Evolutionary conservation across 2,113 vertebrate species (phyloP).

Genomic region (Erpornis zantholeuca): DNA sequence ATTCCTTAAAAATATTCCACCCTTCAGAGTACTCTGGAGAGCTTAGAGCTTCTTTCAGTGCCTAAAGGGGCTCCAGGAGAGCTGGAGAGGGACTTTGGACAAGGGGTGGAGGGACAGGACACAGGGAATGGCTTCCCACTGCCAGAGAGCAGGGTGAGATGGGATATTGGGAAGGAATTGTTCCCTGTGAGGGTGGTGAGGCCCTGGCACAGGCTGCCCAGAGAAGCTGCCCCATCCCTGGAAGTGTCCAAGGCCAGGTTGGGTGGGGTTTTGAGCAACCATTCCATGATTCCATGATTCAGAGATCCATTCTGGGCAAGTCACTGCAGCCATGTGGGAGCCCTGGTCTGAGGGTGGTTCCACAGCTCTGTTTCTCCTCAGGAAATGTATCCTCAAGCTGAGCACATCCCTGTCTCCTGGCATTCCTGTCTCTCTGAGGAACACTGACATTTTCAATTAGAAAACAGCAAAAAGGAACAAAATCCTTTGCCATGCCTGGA

Average conservation of each 20-base stretch:
- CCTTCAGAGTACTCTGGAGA: background rate
- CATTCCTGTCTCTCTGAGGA: background rate
- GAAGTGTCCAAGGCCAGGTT: background rate
- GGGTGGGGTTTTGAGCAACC: background rate
- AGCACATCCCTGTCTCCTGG: background rate
- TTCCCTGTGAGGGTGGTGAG: background rate
- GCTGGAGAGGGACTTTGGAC: background rate
- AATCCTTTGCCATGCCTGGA: background rate
- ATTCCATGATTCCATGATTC: background rate
- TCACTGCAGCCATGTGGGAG: background rate
- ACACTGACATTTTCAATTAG: background rate
- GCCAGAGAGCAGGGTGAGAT: background rate
- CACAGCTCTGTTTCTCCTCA: background rate
- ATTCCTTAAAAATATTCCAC: background rate
- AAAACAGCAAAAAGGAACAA: background rate
- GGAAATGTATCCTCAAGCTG: background rate
- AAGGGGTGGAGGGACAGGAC: background rate
- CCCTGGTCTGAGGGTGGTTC: background rate
- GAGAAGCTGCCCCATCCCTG: background rate
- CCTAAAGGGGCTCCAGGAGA: background rate
- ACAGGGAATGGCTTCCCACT: background rate
- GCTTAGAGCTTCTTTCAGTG: background rate
- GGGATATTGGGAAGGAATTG: background rate
- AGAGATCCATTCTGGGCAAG: background rate
- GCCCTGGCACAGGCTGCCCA: background rate